phyloP scores from a whole-genome alignment of 2,113 vertebrate species.

The Elaphurus davidianus region DNA sequence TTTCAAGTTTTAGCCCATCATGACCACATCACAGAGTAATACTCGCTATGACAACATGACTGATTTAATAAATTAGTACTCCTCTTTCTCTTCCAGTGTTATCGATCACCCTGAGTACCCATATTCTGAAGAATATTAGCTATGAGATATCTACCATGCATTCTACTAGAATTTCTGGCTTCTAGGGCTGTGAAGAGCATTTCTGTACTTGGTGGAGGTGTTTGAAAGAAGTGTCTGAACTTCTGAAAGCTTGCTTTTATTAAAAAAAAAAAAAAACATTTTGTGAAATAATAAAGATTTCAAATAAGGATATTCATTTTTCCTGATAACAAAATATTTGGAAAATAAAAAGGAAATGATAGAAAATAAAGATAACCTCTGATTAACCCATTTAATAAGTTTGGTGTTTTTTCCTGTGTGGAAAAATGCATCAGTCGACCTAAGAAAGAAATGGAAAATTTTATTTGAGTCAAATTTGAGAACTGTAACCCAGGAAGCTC shows the following conservation, averaged over 20 bases:
- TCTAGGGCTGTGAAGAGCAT: background rate
- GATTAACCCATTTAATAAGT: background rate
- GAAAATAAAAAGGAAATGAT: background rate
- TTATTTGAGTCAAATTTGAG: background rate
- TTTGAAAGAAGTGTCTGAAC: background rate
- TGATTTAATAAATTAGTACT: background rate
- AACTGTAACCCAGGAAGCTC: background rate
- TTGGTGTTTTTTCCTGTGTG: background rate
- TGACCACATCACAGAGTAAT: background rate
- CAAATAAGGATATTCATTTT: background rate
- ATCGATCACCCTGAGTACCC: background rate
- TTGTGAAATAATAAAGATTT: background rate
- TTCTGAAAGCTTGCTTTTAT: background rate
- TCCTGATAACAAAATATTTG: background rate
- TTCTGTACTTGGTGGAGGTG: background rate
- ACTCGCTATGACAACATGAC: background rate
- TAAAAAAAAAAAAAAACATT: background rate
- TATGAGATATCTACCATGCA: background rate
- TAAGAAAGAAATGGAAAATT: background rate
- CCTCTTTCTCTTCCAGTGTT: background rate
- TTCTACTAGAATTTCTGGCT: background rate
- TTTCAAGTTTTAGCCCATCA: background rate
- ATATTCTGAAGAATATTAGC: background rate
- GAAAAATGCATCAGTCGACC: background rate
- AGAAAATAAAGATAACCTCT: background rate